Conservation (phyloP, 2,888 invertebrate genomes). For the Galerucella nymphaeae region DNA sequence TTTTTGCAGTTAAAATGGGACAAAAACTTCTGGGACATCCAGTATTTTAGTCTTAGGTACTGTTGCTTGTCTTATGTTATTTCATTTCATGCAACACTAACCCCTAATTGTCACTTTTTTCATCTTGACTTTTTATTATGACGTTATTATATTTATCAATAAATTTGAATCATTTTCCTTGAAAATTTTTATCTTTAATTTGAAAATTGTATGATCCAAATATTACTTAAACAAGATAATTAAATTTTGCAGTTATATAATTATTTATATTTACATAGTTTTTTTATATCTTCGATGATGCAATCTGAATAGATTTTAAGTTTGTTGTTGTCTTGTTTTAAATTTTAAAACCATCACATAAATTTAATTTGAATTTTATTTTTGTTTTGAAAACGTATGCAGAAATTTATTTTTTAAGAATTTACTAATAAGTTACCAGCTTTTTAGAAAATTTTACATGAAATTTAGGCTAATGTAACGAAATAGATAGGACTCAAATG, state of each 20-base stretch:
- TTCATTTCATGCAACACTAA: too few relatives aligned
- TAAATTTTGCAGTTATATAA: too few relatives aligned
- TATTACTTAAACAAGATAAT: neutral
- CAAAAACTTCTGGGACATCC: too few relatives aligned
- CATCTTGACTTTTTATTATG: too few relatives aligned
- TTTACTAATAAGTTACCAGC: slow-evolving; percentile 53
- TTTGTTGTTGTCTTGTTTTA: slow-evolving; percentile 6
- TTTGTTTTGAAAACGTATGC: slow-evolving; percentile 40
- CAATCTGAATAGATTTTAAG: slow-evolving; percentile 10
- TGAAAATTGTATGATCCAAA: neutral
- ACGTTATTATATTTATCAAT: too few relatives aligned
- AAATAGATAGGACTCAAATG: slow-evolving; percentile 27
- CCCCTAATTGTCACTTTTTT: too few relatives aligned
- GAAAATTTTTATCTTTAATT: too few relatives aligned
- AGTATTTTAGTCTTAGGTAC: too few relatives aligned
- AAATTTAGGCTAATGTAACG: slow-evolving; percentile 44
- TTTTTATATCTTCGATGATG: neutral
- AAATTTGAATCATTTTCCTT: too few relatives aligned
- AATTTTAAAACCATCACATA: slow-evolving; percentile 27
- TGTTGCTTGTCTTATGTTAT: too few relatives aligned
- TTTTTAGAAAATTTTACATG: slow-evolving; percentile 55
- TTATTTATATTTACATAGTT: neutral
- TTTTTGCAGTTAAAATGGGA: too few relatives aligned
- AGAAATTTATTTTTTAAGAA: slow-evolving; percentile 45
- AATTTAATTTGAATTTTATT: slow-evolving; percentile 22